Base-by-base conservation (phyloP, 2,797 vertebrate genomes). In the Mormyrops attenuatus region DNA sequence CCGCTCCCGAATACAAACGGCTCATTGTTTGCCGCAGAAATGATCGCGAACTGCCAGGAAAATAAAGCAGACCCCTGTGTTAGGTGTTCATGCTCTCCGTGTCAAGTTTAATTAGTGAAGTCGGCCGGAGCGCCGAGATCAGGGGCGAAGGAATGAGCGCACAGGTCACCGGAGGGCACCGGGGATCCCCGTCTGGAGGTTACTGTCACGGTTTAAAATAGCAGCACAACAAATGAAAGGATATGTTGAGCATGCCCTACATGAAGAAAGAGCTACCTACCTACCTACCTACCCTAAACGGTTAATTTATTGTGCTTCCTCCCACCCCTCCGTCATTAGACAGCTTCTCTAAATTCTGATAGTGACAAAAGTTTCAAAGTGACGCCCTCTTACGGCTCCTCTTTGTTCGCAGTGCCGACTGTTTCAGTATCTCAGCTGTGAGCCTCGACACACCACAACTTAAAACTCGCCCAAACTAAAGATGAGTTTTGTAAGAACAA, bases 61-160 rank as follows among this genome's bases (percentile, higher is more conserved):
- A 86, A 49, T 49, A 85, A 89, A 89, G 44, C 38, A 50, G 57
- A 47, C 22, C 80, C 77, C 80, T 57, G 50, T 84, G 80, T 89
- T 53, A 85, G 80, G 89, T 85, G 53, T 20, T 50, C 89, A 26
- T 30, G 85, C 87, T 87, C 60, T 88, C 85, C n/a, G 60, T 55
- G 89, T 77, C 89, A 89, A 57, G 47, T 89, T 87, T 47, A 87
- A 89, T 73, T 87, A 87, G 85, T 47, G 53, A 20, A 86, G 57
- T 11, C 73, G 47, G 44, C 9, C 47, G 3, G 44, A 85, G 82
- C 20, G 82, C 44, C 22, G 82, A 44, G n/a, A n/a, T 73, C 17
- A 84, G 77, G 30, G 77, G 38, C 77, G 17, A 41, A 84, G 82
- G 41, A 41, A 82, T 22, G 44, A 82, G 38, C 77, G 77, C 77